Evolutionary conservation across 1,140 invertebrate species (phyloP).

Genomic region (Eupeodes corollae): DNA sequence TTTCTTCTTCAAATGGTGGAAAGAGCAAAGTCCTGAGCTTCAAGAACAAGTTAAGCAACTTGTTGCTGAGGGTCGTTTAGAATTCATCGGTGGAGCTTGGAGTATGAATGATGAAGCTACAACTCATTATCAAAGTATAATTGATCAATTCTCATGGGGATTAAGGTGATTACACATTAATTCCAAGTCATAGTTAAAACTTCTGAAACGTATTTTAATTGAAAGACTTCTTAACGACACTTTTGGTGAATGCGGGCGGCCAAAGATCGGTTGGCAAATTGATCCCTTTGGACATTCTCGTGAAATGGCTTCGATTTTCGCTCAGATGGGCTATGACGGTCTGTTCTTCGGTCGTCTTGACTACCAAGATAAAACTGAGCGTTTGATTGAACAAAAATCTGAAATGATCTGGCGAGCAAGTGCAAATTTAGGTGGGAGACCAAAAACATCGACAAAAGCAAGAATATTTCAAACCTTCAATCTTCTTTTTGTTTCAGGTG

Average conservation of each 20-base stretch:
- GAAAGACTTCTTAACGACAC: conserved; percentile 60
- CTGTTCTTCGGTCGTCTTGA: conserved; percentile 82
- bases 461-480: neutral
- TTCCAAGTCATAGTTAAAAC: neutral
- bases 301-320: conserved; percentile 76
- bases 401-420: conserved; percentile 81
- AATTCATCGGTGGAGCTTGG: conserved; percentile 82
- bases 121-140: conserved; percentile 82
- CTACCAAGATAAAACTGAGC: conserved; percentile 65
- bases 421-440: conserved; percentile 47
- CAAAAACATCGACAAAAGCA: neutral
- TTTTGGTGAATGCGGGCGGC: conserved; percentile 71
- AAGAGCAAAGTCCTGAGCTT: conserved; percentile 51
- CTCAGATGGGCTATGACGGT: conserved; percentile 75
- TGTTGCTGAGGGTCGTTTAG: conserved; percentile 64
- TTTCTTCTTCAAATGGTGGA: conserved; percentile 91
- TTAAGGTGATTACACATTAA: conserved; percentile 48
- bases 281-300: conserved; percentile 87
- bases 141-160: conserved; percentile 84
- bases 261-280: conserved; percentile 82
- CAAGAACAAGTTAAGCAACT: conserved; percentile 46
- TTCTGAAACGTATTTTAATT: conserved; percentile 1
- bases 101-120: conserved; percentile 91
- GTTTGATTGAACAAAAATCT: conserved; percentile 51
- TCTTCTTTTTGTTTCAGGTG: conserved; percentile 10